phyloP scores from a whole-genome alignment of 1,140 invertebrate species.

The Oncopodura yosiiana region DNA sequence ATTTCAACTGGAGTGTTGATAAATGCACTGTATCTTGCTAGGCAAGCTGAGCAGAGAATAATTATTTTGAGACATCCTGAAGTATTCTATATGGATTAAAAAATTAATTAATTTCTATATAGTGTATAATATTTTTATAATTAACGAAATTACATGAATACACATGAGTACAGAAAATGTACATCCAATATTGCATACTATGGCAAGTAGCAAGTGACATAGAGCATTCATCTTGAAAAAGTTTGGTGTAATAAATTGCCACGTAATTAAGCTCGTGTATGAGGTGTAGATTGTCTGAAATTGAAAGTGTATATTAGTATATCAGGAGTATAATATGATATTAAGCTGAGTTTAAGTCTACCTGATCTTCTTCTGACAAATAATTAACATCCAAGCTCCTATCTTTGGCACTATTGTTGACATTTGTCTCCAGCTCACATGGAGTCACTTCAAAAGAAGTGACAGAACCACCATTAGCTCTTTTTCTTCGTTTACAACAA shows the following conservation, averaged over 20 bases:
- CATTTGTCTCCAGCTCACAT: no score
- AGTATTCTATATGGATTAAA: not conserved
- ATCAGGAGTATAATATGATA: not conserved
- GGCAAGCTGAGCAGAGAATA: slow-evolving; percentile 24
- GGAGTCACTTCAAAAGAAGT: no score
- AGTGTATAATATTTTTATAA: not conserved
- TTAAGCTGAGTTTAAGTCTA: not conserved
- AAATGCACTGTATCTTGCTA: slow-evolving; percentile 22
- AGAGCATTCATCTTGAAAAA: slow-evolving; percentile 2
- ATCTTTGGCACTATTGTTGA: no score
- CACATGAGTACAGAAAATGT: not conserved
- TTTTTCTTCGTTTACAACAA: not conserved
- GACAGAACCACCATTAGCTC: no score
- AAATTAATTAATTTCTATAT: not conserved
- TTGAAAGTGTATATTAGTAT: slow-evolving; percentile 8
- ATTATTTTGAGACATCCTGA: slow-evolving; percentile 9
- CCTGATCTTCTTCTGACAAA: not conserved
- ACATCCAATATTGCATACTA: not conserved
- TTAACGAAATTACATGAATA: not conserved
- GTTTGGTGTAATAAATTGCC: slow-evolving; percentile 29
- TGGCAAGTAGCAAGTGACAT: slow-evolving; percentile 5
- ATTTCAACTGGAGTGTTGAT: slow-evolving; percentile 24
- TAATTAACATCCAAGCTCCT: no score
- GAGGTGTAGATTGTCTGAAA: slow-evolving; percentile 20
- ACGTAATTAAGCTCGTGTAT: no score